These are phyloP conservation scores for Apodemia hepburni DNA, from an alignment of 2,888 invertebrate species.

Conservation along the genomic window DNA sequence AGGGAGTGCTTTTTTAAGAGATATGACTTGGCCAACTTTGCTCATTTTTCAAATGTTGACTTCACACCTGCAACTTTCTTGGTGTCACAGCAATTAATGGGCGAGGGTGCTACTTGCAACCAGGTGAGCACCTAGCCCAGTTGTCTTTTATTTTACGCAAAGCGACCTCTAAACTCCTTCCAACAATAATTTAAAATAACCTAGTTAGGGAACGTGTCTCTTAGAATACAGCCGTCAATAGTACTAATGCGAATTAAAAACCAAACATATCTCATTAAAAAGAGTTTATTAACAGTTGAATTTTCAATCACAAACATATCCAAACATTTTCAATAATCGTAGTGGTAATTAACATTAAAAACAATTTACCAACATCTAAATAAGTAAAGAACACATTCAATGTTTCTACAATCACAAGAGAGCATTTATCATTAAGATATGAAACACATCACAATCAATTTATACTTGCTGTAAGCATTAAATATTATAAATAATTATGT, in stretches of 20 bases:
- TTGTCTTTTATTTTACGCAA: no score
- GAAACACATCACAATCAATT: not conserved
- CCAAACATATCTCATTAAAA: not conserved
- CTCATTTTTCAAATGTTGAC: no score
- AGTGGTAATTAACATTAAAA: not conserved
- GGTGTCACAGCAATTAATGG: no score
- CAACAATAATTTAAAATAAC: no score
- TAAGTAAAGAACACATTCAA: not conserved
- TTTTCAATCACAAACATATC: constrained; percentile 10
- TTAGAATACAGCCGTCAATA: no score
- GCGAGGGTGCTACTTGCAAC: no score
- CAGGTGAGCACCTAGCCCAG: no score
- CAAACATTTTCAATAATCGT: not conserved
- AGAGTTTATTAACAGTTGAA: constrained; percentile 2
- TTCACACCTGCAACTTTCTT: no score
- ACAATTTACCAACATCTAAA: not conserved
- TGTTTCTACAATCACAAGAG: constrained; percentile 4
- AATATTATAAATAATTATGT: not conserved
- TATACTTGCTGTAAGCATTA: not conserved
- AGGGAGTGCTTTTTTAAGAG: no score
- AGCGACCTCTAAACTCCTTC: no score
- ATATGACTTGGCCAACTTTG: no score
- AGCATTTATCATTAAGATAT: constrained; percentile 5
- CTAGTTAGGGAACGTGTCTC: no score
- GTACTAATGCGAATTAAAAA: not conserved